phyloP scores from a whole-genome alignment of 2,797 vertebrate genomes.

The Anguilla marmorata region DNA sequence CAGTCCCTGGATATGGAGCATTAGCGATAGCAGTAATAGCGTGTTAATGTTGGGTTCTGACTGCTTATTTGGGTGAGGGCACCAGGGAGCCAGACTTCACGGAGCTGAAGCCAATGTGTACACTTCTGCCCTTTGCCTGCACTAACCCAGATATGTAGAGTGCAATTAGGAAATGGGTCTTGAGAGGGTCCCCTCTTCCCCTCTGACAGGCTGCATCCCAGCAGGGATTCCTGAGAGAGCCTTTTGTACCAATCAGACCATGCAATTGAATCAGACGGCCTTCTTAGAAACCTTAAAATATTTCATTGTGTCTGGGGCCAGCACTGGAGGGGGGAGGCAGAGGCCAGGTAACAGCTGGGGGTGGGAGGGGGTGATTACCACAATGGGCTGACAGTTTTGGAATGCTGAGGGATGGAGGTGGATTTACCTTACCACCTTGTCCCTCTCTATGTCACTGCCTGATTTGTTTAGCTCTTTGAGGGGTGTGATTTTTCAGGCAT shows the following conservation, averaged over 20 bases:
- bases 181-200: neutral
- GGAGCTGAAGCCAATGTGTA: neutral
- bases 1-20: neutral
- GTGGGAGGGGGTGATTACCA: neutral
- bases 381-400: neutral
- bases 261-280: slow-evolving; percentile 5
- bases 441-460: too few relatives aligned
- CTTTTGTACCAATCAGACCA: slow-evolving; percentile 3
- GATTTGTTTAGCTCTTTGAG: too few relatives aligned
- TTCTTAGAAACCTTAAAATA: slow-evolving; percentile 5
- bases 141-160: neutral
- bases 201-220: neutral
- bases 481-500: too few relatives aligned
- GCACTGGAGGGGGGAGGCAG: neutral
- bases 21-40: neutral
- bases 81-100: neutral
- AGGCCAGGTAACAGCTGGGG: neutral
- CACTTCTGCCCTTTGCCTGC: neutral
- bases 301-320: neutral
- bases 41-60: neutral
- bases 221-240: neutral
- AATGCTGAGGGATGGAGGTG: neutral
- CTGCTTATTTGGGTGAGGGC: neutral
- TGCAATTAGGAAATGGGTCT: neutral
- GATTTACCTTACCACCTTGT: neutral